Evolutionary conservation across 2,113 vertebrate genomes (phyloP).

Genomic region (Meleagris gallopavo): DNA sequence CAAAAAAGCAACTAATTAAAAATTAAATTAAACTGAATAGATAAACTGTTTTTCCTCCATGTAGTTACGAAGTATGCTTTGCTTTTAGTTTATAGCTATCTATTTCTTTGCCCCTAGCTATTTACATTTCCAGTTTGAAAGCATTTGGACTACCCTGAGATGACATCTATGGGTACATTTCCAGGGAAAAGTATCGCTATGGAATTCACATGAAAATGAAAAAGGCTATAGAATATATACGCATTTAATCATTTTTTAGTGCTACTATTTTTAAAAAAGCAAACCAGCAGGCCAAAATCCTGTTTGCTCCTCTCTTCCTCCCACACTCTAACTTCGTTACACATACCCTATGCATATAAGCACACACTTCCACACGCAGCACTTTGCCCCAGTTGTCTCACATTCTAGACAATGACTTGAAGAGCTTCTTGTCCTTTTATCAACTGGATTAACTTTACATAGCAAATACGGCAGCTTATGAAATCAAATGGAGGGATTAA

Average conservation of each 20-base stretch:
- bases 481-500: slow-evolving; percentile 42
- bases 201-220: background rate
- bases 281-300: background rate
- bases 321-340: background rate
- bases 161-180: background rate
- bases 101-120: background rate
- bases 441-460: background rate
- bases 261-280: background rate
- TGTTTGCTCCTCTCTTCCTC: background rate
- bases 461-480: background rate
- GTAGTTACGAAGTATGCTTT: background rate
- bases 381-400: background rate
- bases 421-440: background rate
- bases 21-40: background rate
- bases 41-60: background rate
- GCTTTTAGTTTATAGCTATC: background rate
- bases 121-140: background rate
- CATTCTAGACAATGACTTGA: background rate
- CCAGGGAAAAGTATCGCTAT: background rate
- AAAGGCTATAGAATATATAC: background rate
- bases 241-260: background rate
- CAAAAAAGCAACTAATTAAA: background rate
- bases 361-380: background rate
- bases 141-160: background rate
- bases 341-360: background rate